Evolutionary conservation across 2,888 invertebrate species (phyloP).

Genomic region (Cryptophagus acutangulus): DNA sequence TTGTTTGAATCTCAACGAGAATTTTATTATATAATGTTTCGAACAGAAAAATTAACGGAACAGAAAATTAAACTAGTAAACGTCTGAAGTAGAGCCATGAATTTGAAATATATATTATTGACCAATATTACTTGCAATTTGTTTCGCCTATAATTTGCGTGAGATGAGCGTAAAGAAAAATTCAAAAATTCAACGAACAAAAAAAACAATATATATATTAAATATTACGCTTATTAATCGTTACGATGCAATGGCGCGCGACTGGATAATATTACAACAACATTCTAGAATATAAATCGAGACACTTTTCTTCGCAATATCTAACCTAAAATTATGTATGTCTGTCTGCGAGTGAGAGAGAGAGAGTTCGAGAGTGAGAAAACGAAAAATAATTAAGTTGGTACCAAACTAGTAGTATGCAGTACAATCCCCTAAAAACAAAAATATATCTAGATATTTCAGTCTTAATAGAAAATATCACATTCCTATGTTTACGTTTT

Average conservation of each 20-base stretch:
- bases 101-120: too few relatives aligned
- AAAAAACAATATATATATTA: slow-evolving; percentile 17
- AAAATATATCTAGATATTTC: slow-evolving; percentile 48
- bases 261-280: slow-evolving; percentile 39
- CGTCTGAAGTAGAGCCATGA: too few relatives aligned
- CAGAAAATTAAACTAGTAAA: too few relatives aligned
- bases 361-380: not conserved
- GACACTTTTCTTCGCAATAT: slow-evolving; percentile 25
- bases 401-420: slow-evolving; percentile 9
- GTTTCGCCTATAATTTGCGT: too few relatives aligned
- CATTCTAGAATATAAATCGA: slow-evolving; percentile 34
- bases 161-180: too few relatives aligned
- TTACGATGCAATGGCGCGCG: slow-evolving; percentile 45
- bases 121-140: too few relatives aligned
- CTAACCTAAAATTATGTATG: too few relatives aligned
- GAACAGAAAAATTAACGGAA: too few relatives aligned
- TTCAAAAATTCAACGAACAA: slow-evolving; percentile 26
- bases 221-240: slow-evolving; percentile 41
- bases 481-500: slow-evolving; percentile 43
- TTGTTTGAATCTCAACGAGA: too few relatives aligned
- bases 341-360: too few relatives aligned
- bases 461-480: slow-evolving; percentile 54
- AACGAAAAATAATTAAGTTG: slow-evolving; percentile 2
- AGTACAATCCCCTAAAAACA: slow-evolving; percentile 1
- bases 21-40: too few relatives aligned